Base-by-base conservation (phyloP, 1,140 invertebrate species). In the Pseudomyrmex dendroicus region DNA sequence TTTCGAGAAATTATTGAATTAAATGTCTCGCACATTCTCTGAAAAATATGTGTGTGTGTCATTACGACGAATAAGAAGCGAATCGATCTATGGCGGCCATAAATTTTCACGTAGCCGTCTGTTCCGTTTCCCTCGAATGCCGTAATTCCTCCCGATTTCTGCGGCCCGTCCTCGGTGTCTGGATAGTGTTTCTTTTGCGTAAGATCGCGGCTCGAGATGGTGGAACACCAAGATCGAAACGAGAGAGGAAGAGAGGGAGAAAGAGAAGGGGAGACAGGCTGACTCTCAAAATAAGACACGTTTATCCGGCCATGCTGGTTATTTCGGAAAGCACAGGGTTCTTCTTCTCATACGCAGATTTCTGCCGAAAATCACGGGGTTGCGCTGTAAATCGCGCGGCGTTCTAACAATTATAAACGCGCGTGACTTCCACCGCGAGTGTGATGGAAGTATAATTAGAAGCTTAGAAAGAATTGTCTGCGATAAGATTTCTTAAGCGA, bases 201-300 rank as follows among this genome's bases (percentile, higher is more conserved):
- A 86, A 86, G 85, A 90, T 89, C 89, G 63, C 48, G 17, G 80
- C 56, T 44, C 48, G 59, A 59, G 59, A 46, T 57, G 61, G 54
- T 72, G 70, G 64, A 84, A 64, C 56, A 83, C 62, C 22, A 44
- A 86, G 78, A 74, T 56, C 44, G 67, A 48, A 76, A 76, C 62
- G 82, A 73, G 62, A 35, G 68, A 76, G 66, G 86, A 25, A 46
- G 73, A 82, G 80, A 85, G 68, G 25, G 84, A 82, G 5, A 35
- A 7, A 35, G 35, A 35, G 35, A 35, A 5, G 35, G 35, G 5
- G 35, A 35, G 35, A 35, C 35, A 63, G 72, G 57, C 83, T 73
- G 67, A 87, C 82, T 90, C 89, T 90, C 88, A 87, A 91, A 91
- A 91, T 91, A 91, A 91, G 88, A 91, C 89, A 85, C 90, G 90